phyloP scores from a whole-genome alignment of 2,797 vertebrate species.

The Parauchenoglanis punctatus region DNA sequence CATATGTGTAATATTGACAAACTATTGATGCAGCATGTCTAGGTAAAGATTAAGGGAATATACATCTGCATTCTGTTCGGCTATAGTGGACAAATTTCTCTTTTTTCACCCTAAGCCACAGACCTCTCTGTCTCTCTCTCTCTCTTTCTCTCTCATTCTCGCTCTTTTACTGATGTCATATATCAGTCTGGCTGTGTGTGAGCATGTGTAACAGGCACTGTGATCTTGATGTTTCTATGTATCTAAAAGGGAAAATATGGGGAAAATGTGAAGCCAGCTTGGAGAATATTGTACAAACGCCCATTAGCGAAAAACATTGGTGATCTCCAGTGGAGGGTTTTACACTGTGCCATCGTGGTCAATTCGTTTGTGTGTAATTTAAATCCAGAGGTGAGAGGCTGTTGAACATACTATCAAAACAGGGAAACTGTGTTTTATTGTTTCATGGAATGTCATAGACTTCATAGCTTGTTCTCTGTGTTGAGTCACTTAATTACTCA shows the following conservation, averaged over 20 bases:
- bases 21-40: not conserved
- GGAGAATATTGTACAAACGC: not conserved
- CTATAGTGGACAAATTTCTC: not conserved
- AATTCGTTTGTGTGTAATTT: not conserved
- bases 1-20: not conserved
- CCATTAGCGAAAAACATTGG: not conserved
- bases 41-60: not conserved
- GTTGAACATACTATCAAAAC: not conserved
- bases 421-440: too few relatives aligned
- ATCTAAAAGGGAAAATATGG: conserved; percentile 41
- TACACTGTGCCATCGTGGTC: not conserved
- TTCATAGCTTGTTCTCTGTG: too few relatives aligned
- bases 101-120: not conserved
- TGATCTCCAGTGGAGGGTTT: not conserved
- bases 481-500: too few relatives aligned
- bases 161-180: conserved; percentile 23
- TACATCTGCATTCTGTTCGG: not conserved
- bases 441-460: too few relatives aligned
- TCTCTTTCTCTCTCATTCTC: not conserved
- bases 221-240: conserved; percentile 42
- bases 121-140: not conserved
- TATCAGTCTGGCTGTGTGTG: conserved; percentile 15
- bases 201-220: conserved; percentile 37
- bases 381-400: not conserved
- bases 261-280: not conserved